A percentile compares a stretch with the other conserved stretches of the same genome.
phyloP scores from a whole-genome alignment of 2,888 invertebrate species.

The Cephus nigrinus region DNA sequence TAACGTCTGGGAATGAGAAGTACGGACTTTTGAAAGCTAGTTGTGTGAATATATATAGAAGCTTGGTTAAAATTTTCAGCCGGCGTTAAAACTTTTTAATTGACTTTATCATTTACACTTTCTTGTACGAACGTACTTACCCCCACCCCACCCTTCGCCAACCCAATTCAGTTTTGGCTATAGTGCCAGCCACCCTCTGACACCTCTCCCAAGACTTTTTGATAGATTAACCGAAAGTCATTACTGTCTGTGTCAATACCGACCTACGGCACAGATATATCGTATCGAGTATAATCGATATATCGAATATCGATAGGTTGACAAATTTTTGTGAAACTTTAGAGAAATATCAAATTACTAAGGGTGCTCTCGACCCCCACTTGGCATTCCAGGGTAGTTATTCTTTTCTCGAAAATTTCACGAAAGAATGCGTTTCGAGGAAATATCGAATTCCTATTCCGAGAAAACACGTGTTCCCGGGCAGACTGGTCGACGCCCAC shows the following conservation, averaged over 20 bases:
- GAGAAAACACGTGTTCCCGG: not conserved
- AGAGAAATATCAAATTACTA: not conserved
- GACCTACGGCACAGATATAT: not conserved
- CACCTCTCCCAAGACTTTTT: not conserved
- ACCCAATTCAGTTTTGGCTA: not conserved
- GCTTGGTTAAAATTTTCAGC: not conserved
- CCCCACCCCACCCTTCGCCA: not conserved
- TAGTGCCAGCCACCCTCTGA: not conserved
- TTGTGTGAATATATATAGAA: slow-evolving; percentile 9
- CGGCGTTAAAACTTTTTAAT: slow-evolving; percentile 41
- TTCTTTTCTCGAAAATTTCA: not conserved
- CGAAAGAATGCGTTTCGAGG: not conserved
- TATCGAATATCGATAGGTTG: not conserved
- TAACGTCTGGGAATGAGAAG: not conserved
- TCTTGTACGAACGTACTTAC: not conserved
- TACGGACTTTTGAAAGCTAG: not conserved
- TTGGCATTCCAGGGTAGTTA: not conserved
- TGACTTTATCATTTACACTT: slow-evolving; percentile 38
- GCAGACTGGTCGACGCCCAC: not conserved
- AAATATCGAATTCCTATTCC: not conserved
- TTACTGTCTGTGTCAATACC: not conserved
- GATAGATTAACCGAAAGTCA: not conserved
- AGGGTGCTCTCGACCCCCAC: not conserved
- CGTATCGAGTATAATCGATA: not conserved
- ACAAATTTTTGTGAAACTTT: not conserved